Conservation (phyloP, 2,888 invertebrate genomes). For the Altica lythri region DNA sequence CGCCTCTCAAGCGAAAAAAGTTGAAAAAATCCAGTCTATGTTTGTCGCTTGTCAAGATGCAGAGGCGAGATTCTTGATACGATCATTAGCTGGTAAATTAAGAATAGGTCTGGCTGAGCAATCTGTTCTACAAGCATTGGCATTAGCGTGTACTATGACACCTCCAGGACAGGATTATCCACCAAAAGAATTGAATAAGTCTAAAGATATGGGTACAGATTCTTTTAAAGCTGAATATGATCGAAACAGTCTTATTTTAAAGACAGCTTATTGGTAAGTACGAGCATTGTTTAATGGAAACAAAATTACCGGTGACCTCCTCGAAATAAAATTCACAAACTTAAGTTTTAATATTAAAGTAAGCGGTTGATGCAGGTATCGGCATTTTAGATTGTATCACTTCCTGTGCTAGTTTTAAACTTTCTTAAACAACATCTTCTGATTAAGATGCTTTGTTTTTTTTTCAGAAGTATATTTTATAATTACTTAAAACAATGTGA, state of each 20-base stretch:
- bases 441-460: too few relatives aligned
- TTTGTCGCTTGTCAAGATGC: conserved; percentile 88
- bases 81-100: conserved; percentile 91
- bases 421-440: too few relatives aligned
- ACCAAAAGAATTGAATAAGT: conserved; percentile 66
- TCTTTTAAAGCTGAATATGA: conserved; percentile 77
- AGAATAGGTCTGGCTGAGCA: conserved; percentile 97
- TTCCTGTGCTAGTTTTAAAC: too few relatives aligned
- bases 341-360: too few relatives aligned
- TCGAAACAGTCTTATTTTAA: conserved; percentile 74
- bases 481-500: too few relatives aligned
- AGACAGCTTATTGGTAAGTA: conserved; percentile 87
- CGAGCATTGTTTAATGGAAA: too few relatives aligned
- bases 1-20: conserved; percentile 77
- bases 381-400: too few relatives aligned
- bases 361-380: too few relatives aligned
- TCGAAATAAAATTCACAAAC: too few relatives aligned
- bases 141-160: conserved; percentile 79
- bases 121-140: conserved; percentile 84
- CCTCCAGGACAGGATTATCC: conserved; percentile 73
- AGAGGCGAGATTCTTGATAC: conserved; percentile 87
- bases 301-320: too few relatives aligned
- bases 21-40: conserved; percentile 87
- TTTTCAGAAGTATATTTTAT: too few relatives aligned
- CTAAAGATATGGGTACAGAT: conserved; percentile 67